Evolutionary conservation across 2,888 invertebrate species (phyloP).

Genomic region (Ethmia dodecea): DNA sequence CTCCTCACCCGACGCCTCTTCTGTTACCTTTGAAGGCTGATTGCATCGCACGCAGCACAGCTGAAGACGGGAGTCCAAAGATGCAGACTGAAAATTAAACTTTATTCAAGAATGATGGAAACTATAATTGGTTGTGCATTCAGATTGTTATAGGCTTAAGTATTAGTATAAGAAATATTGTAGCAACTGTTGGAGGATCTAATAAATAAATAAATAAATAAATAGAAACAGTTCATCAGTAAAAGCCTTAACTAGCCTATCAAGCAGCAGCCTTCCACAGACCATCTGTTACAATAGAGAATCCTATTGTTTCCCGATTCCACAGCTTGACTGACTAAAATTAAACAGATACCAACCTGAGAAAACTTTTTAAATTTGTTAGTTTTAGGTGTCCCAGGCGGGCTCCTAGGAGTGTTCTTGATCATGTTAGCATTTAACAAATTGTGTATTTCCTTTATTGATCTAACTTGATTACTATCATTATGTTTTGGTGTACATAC

Average conservation of each 20-base stretch:
- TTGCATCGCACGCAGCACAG: slow-evolving; percentile 58
- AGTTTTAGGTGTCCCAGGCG: slow-evolving; percentile 59
- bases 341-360: slow-evolving; percentile 40
- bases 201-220: no score
- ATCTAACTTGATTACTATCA: slow-evolving; percentile 28
- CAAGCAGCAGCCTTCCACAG: no score
- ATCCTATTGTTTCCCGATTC: no score
- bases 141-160: no score
- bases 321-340: no score
- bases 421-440: slow-evolving; percentile 29
- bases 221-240: no score
- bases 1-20: slow-evolving; percentile 60
- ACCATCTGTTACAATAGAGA: no score
- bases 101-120: no score
- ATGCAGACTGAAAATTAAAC: slow-evolving; percentile 55
- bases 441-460: slow-evolving; percentile 56
- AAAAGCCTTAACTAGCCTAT: no score
- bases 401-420: slow-evolving; percentile 33
- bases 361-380: slow-evolving; percentile 56
- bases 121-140: no score
- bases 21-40: slow-evolving; percentile 64
- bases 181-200: no score
- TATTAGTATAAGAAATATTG: no score
- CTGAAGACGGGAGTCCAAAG: slow-evolving; percentile 51
- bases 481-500: slow-evolving; percentile 26